These are phyloP conservation scores for Blera fallax DNA, from an alignment of 2,888 invertebrate species.

Conservation along the genomic window DNA sequence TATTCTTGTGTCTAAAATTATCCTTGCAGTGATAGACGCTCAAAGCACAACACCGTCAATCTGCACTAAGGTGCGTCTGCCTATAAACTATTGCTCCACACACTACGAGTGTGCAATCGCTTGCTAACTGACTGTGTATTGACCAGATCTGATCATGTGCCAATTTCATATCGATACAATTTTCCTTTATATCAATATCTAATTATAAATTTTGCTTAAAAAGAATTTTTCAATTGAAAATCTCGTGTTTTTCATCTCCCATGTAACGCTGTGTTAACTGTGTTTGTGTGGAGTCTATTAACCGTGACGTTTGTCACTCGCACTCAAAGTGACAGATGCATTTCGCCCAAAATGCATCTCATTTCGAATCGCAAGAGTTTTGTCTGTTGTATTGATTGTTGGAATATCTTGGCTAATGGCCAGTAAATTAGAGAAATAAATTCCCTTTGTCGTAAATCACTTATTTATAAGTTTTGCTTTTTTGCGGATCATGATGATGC, in stretches of 20 bases:
- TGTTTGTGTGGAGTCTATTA: constrained; percentile 41
- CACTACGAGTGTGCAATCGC: neutral
- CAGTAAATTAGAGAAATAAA: constrained; percentile 68
- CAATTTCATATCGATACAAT: constrained; percentile 71
- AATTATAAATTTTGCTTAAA: constrained; percentile 62
- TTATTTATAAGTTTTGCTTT: constrained; percentile 58
- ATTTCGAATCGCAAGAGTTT: constrained; percentile 54
- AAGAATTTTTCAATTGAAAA: constrained; percentile 20
- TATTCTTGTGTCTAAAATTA: constrained; percentile 50
- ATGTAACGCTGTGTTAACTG: neutral
- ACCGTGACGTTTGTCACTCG: constrained; percentile 78
- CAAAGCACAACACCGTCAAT: constrained; percentile 33
- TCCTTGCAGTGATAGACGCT: constrained; percentile 16
- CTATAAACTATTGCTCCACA: neutral
- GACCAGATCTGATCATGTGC: constrained; percentile 60
- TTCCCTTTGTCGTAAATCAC: constrained; percentile 66
- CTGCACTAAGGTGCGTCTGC: constrained; percentile 50
- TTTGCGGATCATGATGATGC: constrained; percentile 48
- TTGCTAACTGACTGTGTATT: constrained; percentile 46
- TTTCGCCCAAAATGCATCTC: constrained; percentile 57
- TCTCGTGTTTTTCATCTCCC: neutral
- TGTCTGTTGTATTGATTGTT: constrained; percentile 69
- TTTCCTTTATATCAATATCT: constrained; percentile 70
- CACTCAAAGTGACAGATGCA: constrained; percentile 80
- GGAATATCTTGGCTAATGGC: constrained; percentile 67